Evolutionary conservation across 2,888 invertebrate genomes (phyloP).

Genomic region (Rhamnusium bicolor): DNA sequence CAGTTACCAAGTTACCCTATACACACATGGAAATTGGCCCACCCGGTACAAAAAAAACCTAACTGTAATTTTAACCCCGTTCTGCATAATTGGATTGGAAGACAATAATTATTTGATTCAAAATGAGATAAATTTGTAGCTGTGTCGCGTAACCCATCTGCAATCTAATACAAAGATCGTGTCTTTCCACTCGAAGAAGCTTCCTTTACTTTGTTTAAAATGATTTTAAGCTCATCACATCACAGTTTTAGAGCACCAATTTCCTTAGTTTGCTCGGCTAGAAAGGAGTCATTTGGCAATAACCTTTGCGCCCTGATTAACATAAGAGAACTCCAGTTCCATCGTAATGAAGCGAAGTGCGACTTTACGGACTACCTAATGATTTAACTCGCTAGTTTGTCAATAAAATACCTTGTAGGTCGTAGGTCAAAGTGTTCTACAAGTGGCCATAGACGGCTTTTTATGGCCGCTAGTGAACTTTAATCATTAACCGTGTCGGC

Average conservation of each 20-base stretch:
- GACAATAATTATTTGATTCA: not conserved
- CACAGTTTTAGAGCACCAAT: constrained; percentile 36
- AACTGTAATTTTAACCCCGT: not conserved
- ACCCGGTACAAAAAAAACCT: too few species aligned
- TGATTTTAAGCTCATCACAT: constrained; percentile 33
- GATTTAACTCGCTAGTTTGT: not conserved
- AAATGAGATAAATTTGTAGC: not conserved
- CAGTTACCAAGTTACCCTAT: too few species aligned
- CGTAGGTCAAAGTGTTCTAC: constrained; percentile 22
- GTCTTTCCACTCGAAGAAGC: constrained; percentile 1
- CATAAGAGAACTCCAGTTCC: constrained; percentile 36
- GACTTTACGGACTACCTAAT: not conserved
- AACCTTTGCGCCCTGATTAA: constrained; percentile 46
- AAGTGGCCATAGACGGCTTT: not conserved
- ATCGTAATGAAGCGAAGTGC: not conserved
- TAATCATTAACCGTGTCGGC: not conserved
- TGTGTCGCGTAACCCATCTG: not conserved
- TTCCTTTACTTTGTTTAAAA: constrained; percentile 21
- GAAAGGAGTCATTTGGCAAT: constrained; percentile 47
- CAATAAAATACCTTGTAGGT: not conserved
- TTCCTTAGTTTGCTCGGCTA: constrained; percentile 38
- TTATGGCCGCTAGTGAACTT: not conserved
- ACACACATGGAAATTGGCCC: too few species aligned
- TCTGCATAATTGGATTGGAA: not conserved
- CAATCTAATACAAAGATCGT: not conserved